Evolutionary conservation across 2,113 vertebrate genomes (phyloP).

Genomic region (Nyctereutes procyonoides): DNA sequence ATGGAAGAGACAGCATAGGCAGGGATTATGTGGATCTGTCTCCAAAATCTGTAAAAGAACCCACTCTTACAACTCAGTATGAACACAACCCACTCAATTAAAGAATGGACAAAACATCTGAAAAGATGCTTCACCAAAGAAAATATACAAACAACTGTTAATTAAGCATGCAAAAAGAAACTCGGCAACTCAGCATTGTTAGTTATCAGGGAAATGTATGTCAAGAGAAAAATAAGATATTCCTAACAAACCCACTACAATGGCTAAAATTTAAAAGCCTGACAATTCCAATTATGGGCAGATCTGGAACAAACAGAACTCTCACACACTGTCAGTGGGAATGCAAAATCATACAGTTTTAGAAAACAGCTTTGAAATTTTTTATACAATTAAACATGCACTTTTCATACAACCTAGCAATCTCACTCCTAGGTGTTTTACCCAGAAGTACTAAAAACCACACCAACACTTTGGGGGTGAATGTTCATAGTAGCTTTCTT

Average conservation of each 20-base stretch:
- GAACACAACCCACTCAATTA: not conserved
- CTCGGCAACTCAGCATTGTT: not conserved
- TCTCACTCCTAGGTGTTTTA: not conserved
- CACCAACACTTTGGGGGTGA: not conserved
- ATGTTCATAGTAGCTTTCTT: not conserved
- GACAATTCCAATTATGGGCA: not conserved
- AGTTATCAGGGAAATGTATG: not conserved
- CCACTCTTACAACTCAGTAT: not conserved
- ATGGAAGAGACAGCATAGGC: not conserved
- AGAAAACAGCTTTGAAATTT: not conserved
- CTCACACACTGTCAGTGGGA: not conserved
- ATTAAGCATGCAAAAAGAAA: not conserved
- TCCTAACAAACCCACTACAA: not conserved
- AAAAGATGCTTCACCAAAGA: not conserved
- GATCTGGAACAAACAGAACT: not conserved
- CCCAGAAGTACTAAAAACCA: slow-evolving; percentile 24
- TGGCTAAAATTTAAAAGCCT: not conserved
- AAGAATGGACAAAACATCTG: not conserved
- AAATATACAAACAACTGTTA: not conserved
- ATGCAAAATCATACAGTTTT: not conserved
- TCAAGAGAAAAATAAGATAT: not conserved
- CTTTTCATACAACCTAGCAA: not conserved
- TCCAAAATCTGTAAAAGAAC: not conserved
- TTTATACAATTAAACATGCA: not conserved
- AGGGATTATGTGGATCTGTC: not conserved